A percentile compares a stretch with the other conserved stretches of the same genome.
phyloP scores from a whole-genome alignment of 2,888 invertebrate genomes.

The Liodrosophila aerea region DNA sequence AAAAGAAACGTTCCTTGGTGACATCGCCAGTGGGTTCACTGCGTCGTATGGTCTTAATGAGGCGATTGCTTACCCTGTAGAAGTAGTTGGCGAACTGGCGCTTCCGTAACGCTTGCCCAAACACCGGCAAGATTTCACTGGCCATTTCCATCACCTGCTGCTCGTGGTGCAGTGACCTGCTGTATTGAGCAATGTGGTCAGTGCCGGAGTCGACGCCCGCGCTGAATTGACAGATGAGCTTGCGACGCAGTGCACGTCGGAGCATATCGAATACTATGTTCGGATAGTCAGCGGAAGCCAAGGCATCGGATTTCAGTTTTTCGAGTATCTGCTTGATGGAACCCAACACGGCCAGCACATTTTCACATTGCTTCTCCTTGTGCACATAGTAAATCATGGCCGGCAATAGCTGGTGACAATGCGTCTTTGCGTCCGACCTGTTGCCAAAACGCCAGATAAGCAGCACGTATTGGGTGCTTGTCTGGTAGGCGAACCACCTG shows the following conservation, averaged over 20 bases:
- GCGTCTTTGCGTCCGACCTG: slow-evolving; percentile 1
- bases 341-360: slow-evolving; percentile 12
- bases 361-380: background rate
- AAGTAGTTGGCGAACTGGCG: slow-evolving; percentile 26
- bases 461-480: slow-evolving; percentile 12
- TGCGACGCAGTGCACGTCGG: slow-evolving; percentile 14
- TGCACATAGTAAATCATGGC: slow-evolving; percentile 9
- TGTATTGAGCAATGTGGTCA: slow-evolving; percentile 8
- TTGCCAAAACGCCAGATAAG: slow-evolving; percentile 1
- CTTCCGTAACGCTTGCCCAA: slow-evolving; percentile 13
- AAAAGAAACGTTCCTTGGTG: slow-evolving; percentile 1
- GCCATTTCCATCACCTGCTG: slow-evolving; percentile 9
- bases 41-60: slow-evolving; percentile 3
- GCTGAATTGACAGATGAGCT: slow-evolving; percentile 22
- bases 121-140: slow-evolving; percentile 14
- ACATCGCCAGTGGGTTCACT: background rate
- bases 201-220: slow-evolving; percentile 5
- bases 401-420: slow-evolving; percentile 13
- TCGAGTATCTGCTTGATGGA: slow-evolving; percentile 11
- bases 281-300: slow-evolving; percentile 1
- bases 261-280: slow-evolving; percentile 20
- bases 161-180: slow-evolving; percentile 8
- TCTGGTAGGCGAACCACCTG: slow-evolving; percentile 16
- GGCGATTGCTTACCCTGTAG: slow-evolving; percentile 1
- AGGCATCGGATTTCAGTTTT: slow-evolving; percentile 7